Conservation (phyloP, 2,113 vertebrate species). For the Anser brachyrhynchus region DNA sequence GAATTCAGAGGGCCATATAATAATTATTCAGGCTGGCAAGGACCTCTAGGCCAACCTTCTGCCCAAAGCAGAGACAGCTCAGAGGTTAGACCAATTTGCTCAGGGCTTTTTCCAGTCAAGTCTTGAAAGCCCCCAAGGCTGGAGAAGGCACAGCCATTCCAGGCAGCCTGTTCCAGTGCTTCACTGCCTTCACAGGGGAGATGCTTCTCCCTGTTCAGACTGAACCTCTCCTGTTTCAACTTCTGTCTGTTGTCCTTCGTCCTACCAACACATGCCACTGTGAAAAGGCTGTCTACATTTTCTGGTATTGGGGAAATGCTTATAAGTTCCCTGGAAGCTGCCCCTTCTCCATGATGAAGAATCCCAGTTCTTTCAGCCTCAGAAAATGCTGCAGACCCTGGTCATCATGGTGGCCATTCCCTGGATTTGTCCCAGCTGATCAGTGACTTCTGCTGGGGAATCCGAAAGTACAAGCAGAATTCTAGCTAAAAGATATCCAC, state of each 20-base stretch:
- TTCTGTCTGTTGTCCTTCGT: rapidly evolving
- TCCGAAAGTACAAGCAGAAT: not conserved
- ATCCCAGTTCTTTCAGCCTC: not conserved
- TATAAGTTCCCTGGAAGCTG: not conserved
- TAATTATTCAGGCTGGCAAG: not conserved
- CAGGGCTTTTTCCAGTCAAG: not conserved
- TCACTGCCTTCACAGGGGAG: not conserved
- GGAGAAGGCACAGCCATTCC: not conserved
- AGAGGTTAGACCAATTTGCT: not conserved
- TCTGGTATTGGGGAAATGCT: not conserved
- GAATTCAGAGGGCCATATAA: not conserved
- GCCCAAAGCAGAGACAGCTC: not conserved
- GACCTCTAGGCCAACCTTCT: not conserved
- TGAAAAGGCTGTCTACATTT: not conserved
- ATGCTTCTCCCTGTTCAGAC: not conserved
- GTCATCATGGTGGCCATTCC: not conserved
- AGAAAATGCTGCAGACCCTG: not conserved
- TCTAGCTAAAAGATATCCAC: not conserved
- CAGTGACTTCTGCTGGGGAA: not conserved
- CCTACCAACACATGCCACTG: not conserved
- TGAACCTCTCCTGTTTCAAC: not conserved
- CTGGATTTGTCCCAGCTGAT: not conserved
- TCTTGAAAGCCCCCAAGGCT: not conserved
- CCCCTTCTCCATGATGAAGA: not conserved
- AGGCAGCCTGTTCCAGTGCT: not conserved